A percentile compares a stretch with the other conserved stretches of the same genome.
Evolutionary conservation across 2,797 vertebrate genomes (phyloP).

Genomic region (Gallirallus australis): DNA sequence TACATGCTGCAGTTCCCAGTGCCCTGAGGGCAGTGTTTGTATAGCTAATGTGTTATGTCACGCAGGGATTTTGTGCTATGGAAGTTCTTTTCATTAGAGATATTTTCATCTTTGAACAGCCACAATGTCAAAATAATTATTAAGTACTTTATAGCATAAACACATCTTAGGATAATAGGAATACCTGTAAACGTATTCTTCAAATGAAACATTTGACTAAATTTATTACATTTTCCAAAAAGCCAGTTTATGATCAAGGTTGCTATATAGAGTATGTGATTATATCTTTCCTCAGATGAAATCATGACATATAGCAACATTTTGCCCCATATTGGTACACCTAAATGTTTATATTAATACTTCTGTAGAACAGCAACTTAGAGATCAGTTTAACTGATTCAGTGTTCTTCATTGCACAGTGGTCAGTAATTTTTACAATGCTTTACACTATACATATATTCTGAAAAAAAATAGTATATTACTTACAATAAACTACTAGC

Average conservation of each 20-base stretch:
- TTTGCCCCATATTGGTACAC: neutral
- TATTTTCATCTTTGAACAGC: constrained; percentile 1
- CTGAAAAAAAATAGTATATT: neutral
- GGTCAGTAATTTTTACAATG: neutral
- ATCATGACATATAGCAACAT: neutral
- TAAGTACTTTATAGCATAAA: neutral
- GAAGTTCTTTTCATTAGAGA: neutral
- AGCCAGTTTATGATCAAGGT: neutral
- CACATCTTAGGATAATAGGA: neutral
- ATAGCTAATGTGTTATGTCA: constrained; percentile 1
- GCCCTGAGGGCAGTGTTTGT: neutral
- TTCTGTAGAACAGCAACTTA: neutral
- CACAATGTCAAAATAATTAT: neutral
- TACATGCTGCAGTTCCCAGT: neutral
- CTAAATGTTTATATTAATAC: neutral
- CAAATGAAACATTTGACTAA: neutral
- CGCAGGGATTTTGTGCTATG: neutral
- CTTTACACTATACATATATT: neutral
- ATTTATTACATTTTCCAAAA: neutral
- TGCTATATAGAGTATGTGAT: neutral
- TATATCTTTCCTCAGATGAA: neutral
- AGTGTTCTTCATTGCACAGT: neutral
- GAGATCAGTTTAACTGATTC: neutral
- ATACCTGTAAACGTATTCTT: neutral
- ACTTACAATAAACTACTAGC: neutral